phyloP scores from a whole-genome alignment of 2,797 vertebrate species.

The Atherinosoma microstoma region DNA sequence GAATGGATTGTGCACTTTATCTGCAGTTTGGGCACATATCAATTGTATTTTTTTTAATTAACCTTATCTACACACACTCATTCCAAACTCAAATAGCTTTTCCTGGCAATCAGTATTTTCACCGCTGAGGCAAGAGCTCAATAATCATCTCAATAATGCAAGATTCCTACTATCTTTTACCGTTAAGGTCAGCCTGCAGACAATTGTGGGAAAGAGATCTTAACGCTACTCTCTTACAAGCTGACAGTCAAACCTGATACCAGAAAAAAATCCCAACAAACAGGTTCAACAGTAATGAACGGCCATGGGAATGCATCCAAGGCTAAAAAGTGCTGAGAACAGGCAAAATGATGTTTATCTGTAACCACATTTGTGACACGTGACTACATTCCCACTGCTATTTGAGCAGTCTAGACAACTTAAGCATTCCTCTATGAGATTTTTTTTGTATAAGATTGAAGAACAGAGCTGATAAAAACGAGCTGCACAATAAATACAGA shows the following conservation, averaged over 20 bases:
- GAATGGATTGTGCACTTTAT: neutral
- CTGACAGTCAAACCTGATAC: slow-evolving; percentile 36
- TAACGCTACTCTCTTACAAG: slow-evolving; percentile 48
- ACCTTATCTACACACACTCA: slow-evolving; percentile 30
- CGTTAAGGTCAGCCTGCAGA: slow-evolving; percentile 45
- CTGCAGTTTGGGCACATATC: slow-evolving; percentile 22
- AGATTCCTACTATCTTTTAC: slow-evolving; percentile 32
- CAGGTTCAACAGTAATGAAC: slow-evolving; percentile 49
- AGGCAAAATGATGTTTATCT: slow-evolving; percentile 62
- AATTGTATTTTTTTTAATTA: slow-evolving; percentile 39
- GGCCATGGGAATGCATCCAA: slow-evolving; percentile 64
- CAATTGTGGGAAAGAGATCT: slow-evolving; percentile 26
- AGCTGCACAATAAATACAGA: neutral
- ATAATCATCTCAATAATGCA: slow-evolving; percentile 44
- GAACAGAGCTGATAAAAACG: neutral
- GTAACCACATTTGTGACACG: slow-evolving; percentile 42
- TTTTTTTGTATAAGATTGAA: neutral
- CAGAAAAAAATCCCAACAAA: slow-evolving; percentile 36
- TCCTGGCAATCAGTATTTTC: slow-evolving; percentile 8
- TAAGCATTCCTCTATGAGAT: slow-evolving; percentile 4
- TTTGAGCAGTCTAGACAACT: slow-evolving; percentile 8
- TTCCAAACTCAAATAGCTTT: slow-evolving; percentile 31
- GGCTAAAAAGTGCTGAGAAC: slow-evolving; percentile 58
- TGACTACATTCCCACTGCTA: slow-evolving; percentile 53
- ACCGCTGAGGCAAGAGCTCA: slow-evolving; percentile 1